Evolutionary conservation across 1,140 invertebrate species (phyloP).

Genomic region (Leptestheria dahalacensis): DNA sequence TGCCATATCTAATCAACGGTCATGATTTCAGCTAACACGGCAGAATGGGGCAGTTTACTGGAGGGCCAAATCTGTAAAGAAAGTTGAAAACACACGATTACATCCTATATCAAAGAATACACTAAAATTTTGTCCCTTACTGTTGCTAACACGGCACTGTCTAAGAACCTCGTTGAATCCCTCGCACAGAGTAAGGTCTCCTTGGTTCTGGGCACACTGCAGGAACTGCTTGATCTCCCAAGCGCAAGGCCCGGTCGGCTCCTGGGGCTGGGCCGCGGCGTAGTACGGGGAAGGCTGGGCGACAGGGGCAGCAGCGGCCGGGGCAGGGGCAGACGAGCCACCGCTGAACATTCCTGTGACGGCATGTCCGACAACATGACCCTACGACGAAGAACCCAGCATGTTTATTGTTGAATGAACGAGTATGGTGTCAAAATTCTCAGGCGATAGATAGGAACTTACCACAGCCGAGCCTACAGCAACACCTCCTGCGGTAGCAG

Average conservation of each 20-base stretch:
- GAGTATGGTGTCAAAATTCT: background rate
- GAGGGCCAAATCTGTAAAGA: background rate
- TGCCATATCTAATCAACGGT: background rate
- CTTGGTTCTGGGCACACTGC: slow-evolving; percentile 67
- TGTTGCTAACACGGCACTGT: slow-evolving; percentile 45
- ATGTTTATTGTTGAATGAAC: slow-evolving; percentile 13
- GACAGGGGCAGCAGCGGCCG: slow-evolving; percentile 24
- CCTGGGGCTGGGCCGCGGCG: slow-evolving; percentile 26
- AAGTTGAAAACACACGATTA: too few relatives aligned
- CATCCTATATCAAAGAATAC: too few relatives aligned
- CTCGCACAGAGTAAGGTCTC: slow-evolving; percentile 68
- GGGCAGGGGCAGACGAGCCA: slow-evolving; percentile 40
- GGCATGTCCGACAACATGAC: slow-evolving; percentile 69
- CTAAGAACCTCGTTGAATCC: slow-evolving; percentile 85
- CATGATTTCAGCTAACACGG: background rate
- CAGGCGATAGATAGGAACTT: slow-evolving; percentile 28
- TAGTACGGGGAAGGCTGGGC: slow-evolving; percentile 25
- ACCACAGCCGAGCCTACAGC: slow-evolving; percentile 72
- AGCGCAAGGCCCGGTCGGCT: slow-evolving; percentile 53
- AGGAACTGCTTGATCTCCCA: slow-evolving; percentile 82
- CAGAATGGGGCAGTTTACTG: background rate
- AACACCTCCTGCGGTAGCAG: slow-evolving; percentile 64
- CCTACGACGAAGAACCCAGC: too few relatives aligned
- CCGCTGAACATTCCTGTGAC: slow-evolving; percentile 70
- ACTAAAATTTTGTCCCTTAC: slow-evolving; percentile 9